Conservation (phyloP, 92 coral and sea anemone species). For the Siderastrea siderea region DNA sequence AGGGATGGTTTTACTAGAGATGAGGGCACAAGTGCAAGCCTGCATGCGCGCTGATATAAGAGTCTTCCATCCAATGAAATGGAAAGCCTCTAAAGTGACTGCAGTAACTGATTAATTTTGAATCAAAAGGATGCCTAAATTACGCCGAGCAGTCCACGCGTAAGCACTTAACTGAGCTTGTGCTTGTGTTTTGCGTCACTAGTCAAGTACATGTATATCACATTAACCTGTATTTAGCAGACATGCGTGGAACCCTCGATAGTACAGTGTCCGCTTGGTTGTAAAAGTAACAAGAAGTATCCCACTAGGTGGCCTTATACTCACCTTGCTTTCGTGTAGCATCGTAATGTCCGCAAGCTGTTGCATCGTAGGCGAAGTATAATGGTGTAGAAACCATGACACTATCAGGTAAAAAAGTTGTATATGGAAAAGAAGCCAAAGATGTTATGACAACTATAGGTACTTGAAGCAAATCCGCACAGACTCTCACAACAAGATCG, state of each 20-base stretch:
- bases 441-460: constrained; percentile 16
- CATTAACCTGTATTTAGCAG: background rate
- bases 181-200: too few relatives aligned
- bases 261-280: background rate
- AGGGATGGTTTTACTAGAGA: too few relatives aligned
- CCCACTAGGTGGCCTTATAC: background rate
- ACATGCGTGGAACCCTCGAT: background rate
- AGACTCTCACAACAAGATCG: constrained; percentile 38
- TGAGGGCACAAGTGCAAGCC: too few relatives aligned
- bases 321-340: constrained; percentile 17
- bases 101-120: too few relatives aligned
- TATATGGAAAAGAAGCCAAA: constrained; percentile 4
- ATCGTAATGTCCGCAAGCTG: constrained; percentile 25
- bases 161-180: too few relatives aligned
- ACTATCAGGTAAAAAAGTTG: constrained; percentile 7
- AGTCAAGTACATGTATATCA: too few relatives aligned
- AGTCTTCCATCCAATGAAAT: too few relatives aligned
- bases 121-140: too few relatives aligned
- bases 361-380: constrained; percentile 5
- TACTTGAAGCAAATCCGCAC: constrained; percentile 18
- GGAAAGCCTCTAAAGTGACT: too few relatives aligned
- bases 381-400: background rate
- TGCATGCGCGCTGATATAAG: too few relatives aligned
- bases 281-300: background rate
- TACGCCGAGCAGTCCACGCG: too few relatives aligned